phyloP scores from a whole-genome alignment of 2,888 invertebrate genomes.

The Nymphalis polychloros region DNA sequence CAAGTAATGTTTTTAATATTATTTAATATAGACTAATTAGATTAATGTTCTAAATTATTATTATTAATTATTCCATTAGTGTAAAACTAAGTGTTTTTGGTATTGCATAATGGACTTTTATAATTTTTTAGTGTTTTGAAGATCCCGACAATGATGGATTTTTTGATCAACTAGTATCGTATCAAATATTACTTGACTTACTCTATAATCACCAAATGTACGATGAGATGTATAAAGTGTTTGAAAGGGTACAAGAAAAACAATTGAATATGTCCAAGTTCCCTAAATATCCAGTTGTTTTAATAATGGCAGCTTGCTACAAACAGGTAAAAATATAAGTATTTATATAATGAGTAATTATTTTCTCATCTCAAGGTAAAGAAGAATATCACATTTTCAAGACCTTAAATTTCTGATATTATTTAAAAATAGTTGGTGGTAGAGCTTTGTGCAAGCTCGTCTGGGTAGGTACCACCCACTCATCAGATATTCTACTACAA shows the following conservation, averaged over 20 bases:
- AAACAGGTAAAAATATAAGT: constrained; percentile 82
- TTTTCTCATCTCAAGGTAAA: background rate
- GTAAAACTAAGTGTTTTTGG: no score
- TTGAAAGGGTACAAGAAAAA: constrained; percentile 82
- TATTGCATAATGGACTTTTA: no score
- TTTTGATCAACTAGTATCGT: constrained; percentile 87
- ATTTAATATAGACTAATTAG: no score
- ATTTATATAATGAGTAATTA: background rate
- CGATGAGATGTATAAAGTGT: constrained; percentile 84
- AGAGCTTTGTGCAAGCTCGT: no score
- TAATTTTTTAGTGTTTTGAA: constrained; percentile 79
- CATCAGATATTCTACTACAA: no score
- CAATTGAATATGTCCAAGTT: constrained; percentile 84
- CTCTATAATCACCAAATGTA: constrained; percentile 86
- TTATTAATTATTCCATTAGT: no score
- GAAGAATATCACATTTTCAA: background rate
- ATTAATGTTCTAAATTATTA: no score
- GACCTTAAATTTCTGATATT: no score
- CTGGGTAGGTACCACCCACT: no score
- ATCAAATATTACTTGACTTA: constrained; percentile 86
- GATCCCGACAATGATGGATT: constrained; percentile 83
- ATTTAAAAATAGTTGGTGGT: no score
- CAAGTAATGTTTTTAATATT: background rate
- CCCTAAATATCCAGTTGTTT: constrained; percentile 85
- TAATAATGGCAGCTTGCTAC: constrained; percentile 87